A percentile compares a stretch with the other conserved stretches of the same genome.
These are phyloP conservation scores for Alauda arvensis DNA, from an alignment of 2,797 vertebrate species.

Conservation along the genomic window DNA sequence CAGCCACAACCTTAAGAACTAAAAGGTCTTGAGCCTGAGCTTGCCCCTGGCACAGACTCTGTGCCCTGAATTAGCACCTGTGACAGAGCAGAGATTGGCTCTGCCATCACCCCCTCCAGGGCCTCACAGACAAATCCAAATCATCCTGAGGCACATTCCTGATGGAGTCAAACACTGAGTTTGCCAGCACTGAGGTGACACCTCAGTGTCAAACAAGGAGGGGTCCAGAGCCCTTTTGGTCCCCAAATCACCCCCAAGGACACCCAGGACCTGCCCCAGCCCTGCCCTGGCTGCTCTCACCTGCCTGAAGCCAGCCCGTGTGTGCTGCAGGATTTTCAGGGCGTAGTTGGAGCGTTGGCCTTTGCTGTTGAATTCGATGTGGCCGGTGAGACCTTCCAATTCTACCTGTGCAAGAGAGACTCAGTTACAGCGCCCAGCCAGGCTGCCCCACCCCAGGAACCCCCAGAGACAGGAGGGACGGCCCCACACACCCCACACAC, in stretches of 20 bases:
- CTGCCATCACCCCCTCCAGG: neutral
- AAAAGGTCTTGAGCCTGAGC: fast-evolving
- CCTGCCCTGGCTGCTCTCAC: slow-evolving; percentile 62
- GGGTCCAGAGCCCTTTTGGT: neutral
- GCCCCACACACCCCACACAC: neutral
- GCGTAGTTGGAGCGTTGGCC: slow-evolving; percentile 94
- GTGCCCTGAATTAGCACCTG: neutral
- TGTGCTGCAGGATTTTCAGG: slow-evolving; percentile 92
- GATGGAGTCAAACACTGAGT: neutral
- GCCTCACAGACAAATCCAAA: neutral
- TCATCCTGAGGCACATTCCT: fast-evolving
- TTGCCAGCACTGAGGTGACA: neutral
- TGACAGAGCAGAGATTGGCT: neutral
- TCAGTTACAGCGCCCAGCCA: slow-evolving; percentile 74
- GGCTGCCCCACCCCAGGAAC: neutral
- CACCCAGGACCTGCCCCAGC: neutral
- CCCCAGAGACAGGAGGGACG: neutral
- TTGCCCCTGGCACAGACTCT: neutral
- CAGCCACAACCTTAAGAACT: neutral
- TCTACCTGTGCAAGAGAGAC: slow-evolving; percentile 94
- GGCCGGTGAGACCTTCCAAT: slow-evolving; percentile 97
- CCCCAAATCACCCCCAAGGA: neutral
- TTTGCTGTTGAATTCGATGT: slow-evolving; percentile 99
- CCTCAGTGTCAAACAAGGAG: neutral
- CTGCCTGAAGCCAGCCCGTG: slow-evolving; percentile 87